phyloP scores from a whole-genome alignment of 2,888 invertebrate species.

The Spodoptera exigua region DNA sequence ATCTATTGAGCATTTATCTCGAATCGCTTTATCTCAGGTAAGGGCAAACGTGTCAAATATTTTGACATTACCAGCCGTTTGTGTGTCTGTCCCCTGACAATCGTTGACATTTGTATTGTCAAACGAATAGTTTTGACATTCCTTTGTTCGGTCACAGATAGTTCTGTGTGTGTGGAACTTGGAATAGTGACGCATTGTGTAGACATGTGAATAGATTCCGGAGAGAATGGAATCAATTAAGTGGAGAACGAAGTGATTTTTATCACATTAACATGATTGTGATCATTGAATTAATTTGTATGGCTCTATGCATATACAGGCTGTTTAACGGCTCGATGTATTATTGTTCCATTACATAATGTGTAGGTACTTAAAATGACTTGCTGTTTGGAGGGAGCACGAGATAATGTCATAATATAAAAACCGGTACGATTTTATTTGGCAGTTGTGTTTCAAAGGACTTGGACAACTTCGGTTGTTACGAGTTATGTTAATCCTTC shows the following conservation, averaged over 20 bases:
- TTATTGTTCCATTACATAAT: background rate
- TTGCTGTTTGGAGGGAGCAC: background rate
- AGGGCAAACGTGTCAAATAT: slow-evolving; percentile 51
- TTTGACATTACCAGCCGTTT: slow-evolving; percentile 57
- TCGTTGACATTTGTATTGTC: slow-evolving; percentile 58
- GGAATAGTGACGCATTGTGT: slow-evolving; percentile 36
- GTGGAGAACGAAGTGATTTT: slow-evolving; percentile 29
- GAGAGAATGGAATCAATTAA: slow-evolving; percentile 45
- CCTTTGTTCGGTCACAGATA: slow-evolving; percentile 54
- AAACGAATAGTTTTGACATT: slow-evolving; percentile 59
- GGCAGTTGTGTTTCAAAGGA: too few relatives aligned
- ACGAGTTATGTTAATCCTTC: too few relatives aligned
- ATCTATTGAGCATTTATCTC: slow-evolving; percentile 39
- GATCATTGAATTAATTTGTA: slow-evolving; percentile 29
- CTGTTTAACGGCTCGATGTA: slow-evolving; percentile 12
- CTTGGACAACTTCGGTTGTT: too few relatives aligned
- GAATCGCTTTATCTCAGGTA: slow-evolving; percentile 54
- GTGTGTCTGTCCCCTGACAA: slow-evolving; percentile 46
- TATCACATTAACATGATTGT: slow-evolving; percentile 26
- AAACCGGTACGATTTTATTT: too few relatives aligned
- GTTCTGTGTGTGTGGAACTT: slow-evolving; percentile 13
- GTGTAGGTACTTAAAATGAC: background rate
- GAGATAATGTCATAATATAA: too few relatives aligned
- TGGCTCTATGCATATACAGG: slow-evolving; percentile 1
- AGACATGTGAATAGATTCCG: slow-evolving; percentile 27